Evolutionary conservation across 2,888 invertebrate species (phyloP), one percentile per base, ranked within the genome.

Genomic region (Germaria angustata): DNA sequence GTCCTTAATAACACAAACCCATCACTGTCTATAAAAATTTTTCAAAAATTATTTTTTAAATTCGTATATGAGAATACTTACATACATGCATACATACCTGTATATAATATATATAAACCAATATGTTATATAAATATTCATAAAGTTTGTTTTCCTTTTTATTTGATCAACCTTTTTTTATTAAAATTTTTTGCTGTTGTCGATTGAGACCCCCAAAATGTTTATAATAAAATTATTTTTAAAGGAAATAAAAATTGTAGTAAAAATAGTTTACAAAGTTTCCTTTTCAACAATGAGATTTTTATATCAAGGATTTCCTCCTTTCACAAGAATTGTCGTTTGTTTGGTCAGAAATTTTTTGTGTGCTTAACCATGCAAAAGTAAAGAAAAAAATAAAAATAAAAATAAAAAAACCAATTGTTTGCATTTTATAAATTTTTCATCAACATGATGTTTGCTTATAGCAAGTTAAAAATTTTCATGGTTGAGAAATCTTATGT

Each of bases 241-340:
- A 59, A 71, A 79, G 69, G 75, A 82, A 75, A 82, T 82, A 71
- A 79, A 76, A 82, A 79, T 71, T 82, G 41, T n/a, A 24, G 75
- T 76, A 71, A 76, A 82, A 79, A 66, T 79, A 66, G 44, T 76
- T 76, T 71, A 66, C 75, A 59, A 82, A 76, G 66, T 72, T 71
- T 71, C 79, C 79, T 82, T 82, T 24, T 66, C 82, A 66, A 61
- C 59, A 66, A 32, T 55, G 53, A 15, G 34, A 66, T 20, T 39
- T 76, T 79, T 32, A 32, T 53, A 53, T 53, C 59, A 82, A 82
- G 82, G 79, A 82, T 66, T 61, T 82, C 82, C 82, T 79, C 66
- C 53, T 49, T 71, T 75, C 55, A 77, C 71, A 79, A 71, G 75
- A 76, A 71, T 79, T 79, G 79, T 76, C 82, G 81, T 78, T 73